Evolutionary conservation across 2,113 vertebrate species (phyloP), one percentile per base, ranked within the genome.

Genomic region (Smithornis capensis): DNA sequence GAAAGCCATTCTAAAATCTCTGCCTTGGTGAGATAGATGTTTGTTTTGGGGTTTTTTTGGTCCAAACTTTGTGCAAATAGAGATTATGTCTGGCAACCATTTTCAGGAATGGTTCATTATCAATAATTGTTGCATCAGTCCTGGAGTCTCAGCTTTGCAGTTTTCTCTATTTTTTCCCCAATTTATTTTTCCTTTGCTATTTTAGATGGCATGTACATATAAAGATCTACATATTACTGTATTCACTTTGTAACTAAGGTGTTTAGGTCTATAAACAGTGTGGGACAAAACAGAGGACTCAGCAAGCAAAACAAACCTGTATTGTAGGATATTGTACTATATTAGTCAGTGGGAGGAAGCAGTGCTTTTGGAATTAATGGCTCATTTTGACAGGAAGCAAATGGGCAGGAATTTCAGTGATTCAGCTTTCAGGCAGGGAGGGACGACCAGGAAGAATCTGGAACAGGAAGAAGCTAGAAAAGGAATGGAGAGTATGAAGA

Each of bases 351-450:
- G 73, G 44, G 29, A 95, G 85, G 93, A 96, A 96, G 38, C 0
- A 1, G 12, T 84, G 49, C 56, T 86, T 94, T 94, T 94, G 75
- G 85, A 96, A 96, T 93, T 74, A 67, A 60, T 8, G 6, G 29
- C 35, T 93, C 40, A 52, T 83, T 90, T 85, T 75, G 56, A 42
- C 82, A 93, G 79, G 90, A 94, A 93, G 73, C 56, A 94, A 81
- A 64, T 7, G 23, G 71, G 31, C 76, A 92, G 88, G 71, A 93
- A 83, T 90, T 74, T 67, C 40, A 67, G 65, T 88, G 76, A 94
- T 78, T 95, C 90, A 94, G 40, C 68, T 53, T 89, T 86, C 71
- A 64, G 85, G 64, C 68, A 56, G 52, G 71, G 40, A 93, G 60
- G 52, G 44, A 56, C 23, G 4, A 77, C 24, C 19, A 70, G 68